Evolutionary conservation across 2,888 invertebrate species (phyloP).

Genomic region (Uloborus plumipes): DNA sequence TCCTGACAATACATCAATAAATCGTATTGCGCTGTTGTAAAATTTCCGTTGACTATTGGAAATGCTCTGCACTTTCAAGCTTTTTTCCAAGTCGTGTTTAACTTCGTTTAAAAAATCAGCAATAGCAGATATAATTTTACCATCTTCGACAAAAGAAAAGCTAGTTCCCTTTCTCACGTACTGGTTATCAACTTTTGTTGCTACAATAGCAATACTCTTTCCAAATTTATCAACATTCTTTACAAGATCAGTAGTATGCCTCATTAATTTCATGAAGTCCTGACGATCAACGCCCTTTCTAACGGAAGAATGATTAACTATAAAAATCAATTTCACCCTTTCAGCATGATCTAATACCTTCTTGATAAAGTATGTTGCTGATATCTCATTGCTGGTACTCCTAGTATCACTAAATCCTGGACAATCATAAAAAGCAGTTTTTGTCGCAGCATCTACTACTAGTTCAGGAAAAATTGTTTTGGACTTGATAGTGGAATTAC

Average conservation of each 20-base stretch:
- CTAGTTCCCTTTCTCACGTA: neutral
- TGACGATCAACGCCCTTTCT: slow-evolving; percentile 14
- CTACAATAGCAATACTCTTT: slow-evolving; percentile 6
- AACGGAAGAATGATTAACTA: slow-evolving; percentile 8
- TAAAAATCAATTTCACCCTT: slow-evolving; percentile 12
- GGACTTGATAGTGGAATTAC: slow-evolving; percentile 9
- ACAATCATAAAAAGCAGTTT: slow-evolving; percentile 14
- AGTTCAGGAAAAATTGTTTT: slow-evolving; percentile 25
- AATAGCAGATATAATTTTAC: slow-evolving; percentile 1
- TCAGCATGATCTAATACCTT: slow-evolving; percentile 10
- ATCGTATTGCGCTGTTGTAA: neutral
- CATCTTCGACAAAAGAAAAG: neutral
- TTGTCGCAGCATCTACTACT: slow-evolving; percentile 1
- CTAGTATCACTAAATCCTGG: slow-evolving; percentile 19
- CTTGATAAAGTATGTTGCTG: slow-evolving; percentile 15
- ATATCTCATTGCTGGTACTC: slow-evolving; percentile 13
- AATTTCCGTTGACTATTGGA: neutral
- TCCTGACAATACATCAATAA: neutral
- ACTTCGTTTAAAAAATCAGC: slow-evolving; percentile 9
- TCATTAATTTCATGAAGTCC: slow-evolving; percentile 17
- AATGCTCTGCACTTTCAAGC: neutral
- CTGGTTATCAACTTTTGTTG: slow-evolving; percentile 22
- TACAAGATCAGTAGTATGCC: slow-evolving; percentile 16
- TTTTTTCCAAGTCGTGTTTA: neutral
- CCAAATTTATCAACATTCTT: slow-evolving; percentile 18